Conservation (phyloP, 2,797 vertebrate genomes). For the Squalus acanthias region DNA sequence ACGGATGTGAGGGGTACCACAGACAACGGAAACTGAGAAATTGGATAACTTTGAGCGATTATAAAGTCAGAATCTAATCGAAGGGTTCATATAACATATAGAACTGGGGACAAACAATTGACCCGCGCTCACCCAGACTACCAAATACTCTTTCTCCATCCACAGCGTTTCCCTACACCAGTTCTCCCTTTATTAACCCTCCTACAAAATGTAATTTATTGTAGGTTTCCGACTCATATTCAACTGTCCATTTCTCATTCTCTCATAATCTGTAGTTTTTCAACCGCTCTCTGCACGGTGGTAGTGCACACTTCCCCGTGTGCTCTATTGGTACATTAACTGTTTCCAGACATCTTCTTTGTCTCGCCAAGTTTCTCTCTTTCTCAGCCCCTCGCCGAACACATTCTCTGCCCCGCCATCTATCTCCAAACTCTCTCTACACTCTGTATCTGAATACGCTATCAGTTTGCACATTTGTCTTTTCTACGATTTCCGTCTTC, state of each 20-base stretch:
- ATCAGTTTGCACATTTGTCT: background rate
- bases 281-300: background rate
- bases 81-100: background rate
- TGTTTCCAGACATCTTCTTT: background rate
- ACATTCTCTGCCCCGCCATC: background rate
- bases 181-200: background rate
- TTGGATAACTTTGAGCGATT: background rate
- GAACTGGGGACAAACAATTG: background rate
- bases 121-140: background rate
- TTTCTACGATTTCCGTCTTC: background rate
- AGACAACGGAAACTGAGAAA: background rate
- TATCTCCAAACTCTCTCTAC: background rate
- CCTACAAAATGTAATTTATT: background rate
- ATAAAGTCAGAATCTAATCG: background rate
- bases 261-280: background rate
- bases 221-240: background rate
- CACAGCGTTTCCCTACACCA: background rate
- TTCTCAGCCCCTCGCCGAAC: too few species aligned
- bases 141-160: too few species aligned
- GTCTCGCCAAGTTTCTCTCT: background rate
- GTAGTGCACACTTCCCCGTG: background rate
- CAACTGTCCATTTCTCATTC: background rate
- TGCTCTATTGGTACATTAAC: background rate
- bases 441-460: background rate
- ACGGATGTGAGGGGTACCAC: background rate